A percentile compares a stretch with the other conserved stretches of the same genome.
phyloP scores from a whole-genome alignment of 1,140 invertebrate species.

The Bombus waltoni region DNA sequence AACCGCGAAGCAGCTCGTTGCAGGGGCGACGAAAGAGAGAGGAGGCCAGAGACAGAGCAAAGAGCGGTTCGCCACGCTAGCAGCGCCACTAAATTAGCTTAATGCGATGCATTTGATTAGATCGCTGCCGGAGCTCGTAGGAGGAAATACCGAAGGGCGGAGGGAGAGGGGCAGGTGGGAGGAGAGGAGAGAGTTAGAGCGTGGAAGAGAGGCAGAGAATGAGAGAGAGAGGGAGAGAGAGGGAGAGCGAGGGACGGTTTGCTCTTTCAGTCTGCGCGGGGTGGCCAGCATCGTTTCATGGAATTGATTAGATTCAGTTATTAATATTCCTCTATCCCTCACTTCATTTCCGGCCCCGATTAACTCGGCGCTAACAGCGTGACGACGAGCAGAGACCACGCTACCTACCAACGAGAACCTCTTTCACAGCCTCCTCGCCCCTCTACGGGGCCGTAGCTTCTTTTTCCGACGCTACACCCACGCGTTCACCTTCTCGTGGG shows the following conservation, averaged over 20 bases:
- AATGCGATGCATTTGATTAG: slow-evolving; percentile 80
- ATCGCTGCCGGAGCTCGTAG: slow-evolving; percentile 68
- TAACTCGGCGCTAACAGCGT: slow-evolving; percentile 80
- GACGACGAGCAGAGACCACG: slow-evolving; percentile 77
- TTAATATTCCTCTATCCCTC: slow-evolving; percentile 82
- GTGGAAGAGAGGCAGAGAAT: slow-evolving; percentile 24
- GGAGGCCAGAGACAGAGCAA: slow-evolving; percentile 19
- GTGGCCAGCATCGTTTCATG: slow-evolving; percentile 77
- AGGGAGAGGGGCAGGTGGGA: neutral
- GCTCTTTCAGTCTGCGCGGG: slow-evolving; percentile 68
- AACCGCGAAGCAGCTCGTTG: slow-evolving; percentile 49
- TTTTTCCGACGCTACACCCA: slow-evolving; percentile 20
- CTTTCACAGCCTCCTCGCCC: slow-evolving; percentile 28
- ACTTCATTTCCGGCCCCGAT: slow-evolving; percentile 81
- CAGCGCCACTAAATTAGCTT: slow-evolving; percentile 77
- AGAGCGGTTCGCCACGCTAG: slow-evolving; percentile 71
- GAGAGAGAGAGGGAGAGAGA: neutral
- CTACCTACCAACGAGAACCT: slow-evolving; percentile 55
- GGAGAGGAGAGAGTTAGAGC: slow-evolving; percentile 22
- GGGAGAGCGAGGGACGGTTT: slow-evolving; percentile 37
- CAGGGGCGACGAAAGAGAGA: slow-evolving; percentile 29
- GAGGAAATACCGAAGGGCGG: slow-evolving; percentile 50
- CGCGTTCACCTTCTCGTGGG: neutral
- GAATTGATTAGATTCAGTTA: slow-evolving; percentile 83
- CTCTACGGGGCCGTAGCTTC: slow-evolving; percentile 32